These are phyloP conservation scores for Augiades crinisus DNA, from an alignment of 2,888 invertebrate genomes.

Conservation along the genomic window DNA sequence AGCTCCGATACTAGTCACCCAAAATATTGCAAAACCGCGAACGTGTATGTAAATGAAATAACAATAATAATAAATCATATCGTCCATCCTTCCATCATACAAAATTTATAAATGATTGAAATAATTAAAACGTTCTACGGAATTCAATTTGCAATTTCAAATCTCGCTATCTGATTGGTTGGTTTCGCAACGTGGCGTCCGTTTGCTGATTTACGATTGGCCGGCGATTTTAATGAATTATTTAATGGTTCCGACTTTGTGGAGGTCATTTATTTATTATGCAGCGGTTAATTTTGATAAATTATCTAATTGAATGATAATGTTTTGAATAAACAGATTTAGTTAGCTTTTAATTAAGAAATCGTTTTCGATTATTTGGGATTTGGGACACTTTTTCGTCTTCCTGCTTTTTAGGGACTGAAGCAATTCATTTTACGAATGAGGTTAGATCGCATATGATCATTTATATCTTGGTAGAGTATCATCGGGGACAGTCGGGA, in stretches of 20 bases:
- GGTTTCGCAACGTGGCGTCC: conserved; percentile 34
- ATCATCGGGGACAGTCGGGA: too few relatives aligned
- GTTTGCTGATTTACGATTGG: conserved; percentile 54
- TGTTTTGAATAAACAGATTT: conserved; percentile 17
- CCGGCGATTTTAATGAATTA: conserved; percentile 46
- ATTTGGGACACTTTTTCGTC: too few relatives aligned
- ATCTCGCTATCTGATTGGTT: conserved; percentile 42
- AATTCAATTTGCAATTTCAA: conserved; percentile 40
- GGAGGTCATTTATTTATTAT: conserved; percentile 15
- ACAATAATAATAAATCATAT: conserved; percentile 28
- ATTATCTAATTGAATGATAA: conserved; percentile 18
- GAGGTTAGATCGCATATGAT: too few relatives aligned
- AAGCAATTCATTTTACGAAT: too few relatives aligned
- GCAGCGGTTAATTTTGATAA: conserved; percentile 11
- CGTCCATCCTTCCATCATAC: conserved; percentile 19
- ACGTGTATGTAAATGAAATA: conserved; percentile 18
- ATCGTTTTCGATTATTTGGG: background rate
- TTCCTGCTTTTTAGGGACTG: too few relatives aligned
- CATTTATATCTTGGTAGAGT: too few relatives aligned
- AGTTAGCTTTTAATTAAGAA: background rate
- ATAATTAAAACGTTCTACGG: conserved; percentile 31
- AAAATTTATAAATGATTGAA: conserved; percentile 27
- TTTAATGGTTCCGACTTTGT: conserved; percentile 37
- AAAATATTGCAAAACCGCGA: conserved; percentile 21
- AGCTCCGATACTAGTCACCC: background rate